Evolutionary conservation across 2,888 invertebrate genomes (phyloP).

Genomic region (Galeopsomyia nigrocyanea): DNA sequence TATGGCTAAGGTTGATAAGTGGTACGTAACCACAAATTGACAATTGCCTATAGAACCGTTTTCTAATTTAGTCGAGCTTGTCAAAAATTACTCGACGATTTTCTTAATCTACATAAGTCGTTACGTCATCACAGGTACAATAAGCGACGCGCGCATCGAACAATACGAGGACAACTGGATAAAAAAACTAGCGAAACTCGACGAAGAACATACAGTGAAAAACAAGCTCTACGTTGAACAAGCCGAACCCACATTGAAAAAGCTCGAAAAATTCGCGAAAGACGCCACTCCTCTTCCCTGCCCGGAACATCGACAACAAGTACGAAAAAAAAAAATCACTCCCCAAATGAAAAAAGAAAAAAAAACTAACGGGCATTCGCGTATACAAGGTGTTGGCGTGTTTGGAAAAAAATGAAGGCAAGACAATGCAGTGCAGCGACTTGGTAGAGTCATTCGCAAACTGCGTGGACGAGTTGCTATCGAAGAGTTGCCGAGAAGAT

Average conservation of each 20-base stretch:
- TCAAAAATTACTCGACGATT: not conserved
- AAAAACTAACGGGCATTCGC: not conserved
- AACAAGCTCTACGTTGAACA: constrained; percentile 53
- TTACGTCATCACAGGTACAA: constrained; percentile 4
- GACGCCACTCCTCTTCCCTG: constrained; percentile 45
- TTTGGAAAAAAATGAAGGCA: constrained; percentile 45
- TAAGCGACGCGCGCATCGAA: constrained; percentile 19
- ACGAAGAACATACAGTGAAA: constrained; percentile 53
- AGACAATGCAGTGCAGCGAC: constrained; percentile 50
- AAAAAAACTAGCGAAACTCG: constrained; percentile 55
- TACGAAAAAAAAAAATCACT: constrained; percentile 19
- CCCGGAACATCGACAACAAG: constrained; percentile 45
- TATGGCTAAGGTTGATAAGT: too few species aligned
- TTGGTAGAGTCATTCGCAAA: constrained; percentile 51
- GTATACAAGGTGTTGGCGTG: constrained; percentile 54
- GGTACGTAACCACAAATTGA: too few species aligned
- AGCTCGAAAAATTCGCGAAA: constrained; percentile 47
- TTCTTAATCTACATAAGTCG: not conserved
- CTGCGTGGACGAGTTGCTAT: constrained; percentile 55
- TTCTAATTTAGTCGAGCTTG: not conserved
- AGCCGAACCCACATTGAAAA: constrained; percentile 50
- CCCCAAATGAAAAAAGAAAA: not conserved
- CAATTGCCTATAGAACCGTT: not conserved
- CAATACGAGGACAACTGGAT: constrained; percentile 56
- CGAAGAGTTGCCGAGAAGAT: constrained; percentile 44